Evolutionary conservation across 2,113 vertebrate species (phyloP).

Genomic region (Protobothrops mucrosquamatus): DNA sequence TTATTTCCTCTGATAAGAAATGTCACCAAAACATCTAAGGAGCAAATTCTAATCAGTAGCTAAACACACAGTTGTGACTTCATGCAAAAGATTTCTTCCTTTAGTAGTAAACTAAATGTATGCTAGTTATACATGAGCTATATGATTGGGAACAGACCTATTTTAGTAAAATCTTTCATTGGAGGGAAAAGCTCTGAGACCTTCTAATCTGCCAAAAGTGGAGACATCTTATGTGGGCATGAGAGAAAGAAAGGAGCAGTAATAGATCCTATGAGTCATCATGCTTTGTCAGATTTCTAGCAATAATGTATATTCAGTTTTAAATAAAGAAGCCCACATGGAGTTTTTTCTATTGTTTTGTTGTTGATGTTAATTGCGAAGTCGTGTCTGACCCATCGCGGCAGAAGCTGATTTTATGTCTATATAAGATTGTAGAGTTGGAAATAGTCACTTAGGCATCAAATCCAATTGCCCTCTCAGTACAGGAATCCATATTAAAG

Average conservation of each 20-base stretch:
- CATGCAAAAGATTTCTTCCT: not conserved
- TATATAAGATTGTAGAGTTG: not conserved
- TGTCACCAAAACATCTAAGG: not conserved
- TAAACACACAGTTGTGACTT: not conserved
- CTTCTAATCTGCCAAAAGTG: slow-evolving; percentile 29
- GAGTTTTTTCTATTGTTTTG: not conserved
- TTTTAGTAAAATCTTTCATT: not conserved
- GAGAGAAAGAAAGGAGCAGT: slow-evolving; percentile 3
- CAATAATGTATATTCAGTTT: not conserved
- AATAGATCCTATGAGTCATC: slow-evolving; percentile 1
- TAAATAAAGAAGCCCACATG: not conserved
- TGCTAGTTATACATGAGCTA: not conserved
- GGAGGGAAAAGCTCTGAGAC: slow-evolving; percentile 13
- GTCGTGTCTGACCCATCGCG: not conserved
- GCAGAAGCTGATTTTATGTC: not conserved
- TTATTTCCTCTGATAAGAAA: not conserved
- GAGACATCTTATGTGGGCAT: slow-evolving; percentile 19
- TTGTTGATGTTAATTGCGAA: too few relatives aligned
- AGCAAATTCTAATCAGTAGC: accelerated
- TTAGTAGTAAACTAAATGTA: not conserved
- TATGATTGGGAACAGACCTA: not conserved
- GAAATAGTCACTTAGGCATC: not conserved
- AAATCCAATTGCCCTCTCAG: not conserved
- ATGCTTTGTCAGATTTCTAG: not conserved
- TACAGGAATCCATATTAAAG: not conserved